Percentiles rank a stretch among this genome's conserved stretches.
Evolutionary conservation across 1,140 invertebrate species (phyloP).

Genomic region (Drosophila nikananu): DNA sequence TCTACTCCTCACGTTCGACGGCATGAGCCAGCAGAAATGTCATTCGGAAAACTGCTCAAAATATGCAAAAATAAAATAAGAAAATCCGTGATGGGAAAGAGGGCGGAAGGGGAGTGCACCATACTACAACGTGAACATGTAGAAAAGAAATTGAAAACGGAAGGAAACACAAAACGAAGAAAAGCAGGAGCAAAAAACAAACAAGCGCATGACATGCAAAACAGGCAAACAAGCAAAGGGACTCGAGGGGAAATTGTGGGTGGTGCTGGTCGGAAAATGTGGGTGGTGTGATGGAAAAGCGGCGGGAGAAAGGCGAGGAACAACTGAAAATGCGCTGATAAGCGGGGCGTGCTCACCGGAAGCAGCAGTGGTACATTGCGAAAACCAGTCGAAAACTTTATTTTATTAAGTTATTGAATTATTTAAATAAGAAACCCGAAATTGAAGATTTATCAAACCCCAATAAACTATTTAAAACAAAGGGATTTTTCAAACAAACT

Average conservation of each 20-base stretch:
- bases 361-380: constrained; percentile 21
- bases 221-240: constrained; percentile 59
- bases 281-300: not conserved
- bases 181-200: constrained; percentile 66
- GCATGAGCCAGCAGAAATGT: constrained; percentile 62
- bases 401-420: not conserved
- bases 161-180: constrained; percentile 68
- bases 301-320: constrained; percentile 22
- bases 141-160: constrained; percentile 78
- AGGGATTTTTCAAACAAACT: too few relatives aligned
- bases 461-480: too few relatives aligned
- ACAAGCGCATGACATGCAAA: constrained; percentile 83
- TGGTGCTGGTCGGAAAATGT: constrained; percentile 4
- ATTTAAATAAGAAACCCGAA: not conserved
- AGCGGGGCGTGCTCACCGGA: constrained; percentile 75
- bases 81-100: constrained; percentile 16
- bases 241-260: constrained; percentile 15
- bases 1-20: constrained; percentile 19
- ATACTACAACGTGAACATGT: constrained; percentile 42
- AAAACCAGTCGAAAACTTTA: constrained; percentile 4
- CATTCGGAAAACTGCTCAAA: constrained; percentile 58
- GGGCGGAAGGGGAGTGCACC: not conserved
- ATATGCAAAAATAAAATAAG: constrained; percentile 59
- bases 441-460: not conserved
- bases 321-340: constrained; percentile 77